Evolutionary conservation across 2,113 vertebrate genomes (phyloP), one percentile per base, ranked within the genome.

Genomic region (Oxyruncus cristatus): DNA sequence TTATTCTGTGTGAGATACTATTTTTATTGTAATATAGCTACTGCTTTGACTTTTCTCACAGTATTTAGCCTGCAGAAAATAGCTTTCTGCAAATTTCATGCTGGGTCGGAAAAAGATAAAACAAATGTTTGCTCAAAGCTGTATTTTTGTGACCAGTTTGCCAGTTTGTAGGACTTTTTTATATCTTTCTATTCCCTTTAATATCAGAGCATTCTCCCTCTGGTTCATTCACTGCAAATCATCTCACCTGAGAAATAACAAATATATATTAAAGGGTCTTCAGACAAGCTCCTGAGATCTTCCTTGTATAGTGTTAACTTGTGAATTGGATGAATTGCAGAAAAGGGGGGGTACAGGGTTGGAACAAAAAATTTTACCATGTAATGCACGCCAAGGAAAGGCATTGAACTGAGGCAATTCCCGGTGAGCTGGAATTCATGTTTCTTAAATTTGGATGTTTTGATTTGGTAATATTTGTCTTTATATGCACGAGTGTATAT

Each of bases 281-380:
- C 37, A 81, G 44, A 39, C 17, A 62, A 81, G 14, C 39, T 75
- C 23, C 44, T 42, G 66, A 68, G 18, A 24, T 91, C 30, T 84
- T 84, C 7, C 41, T 72, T 9, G 9, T 47, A 5, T 35, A 33
- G 0, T 61, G 24, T 35, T 77, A 30, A 28, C 35, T 77, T 81
- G 27, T 87, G 41, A 86, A 65, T 12, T 56, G 66, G 23, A 24
- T 75, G 33, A 77, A 55, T 70, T 28, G 16, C 37, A 15, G 16
- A 2, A 2, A 9, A n/a, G n/a, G n/a, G 11, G 8, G 13, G 14
- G 17, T 3, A 0, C 18, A 63, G 4, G 5, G 6, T 9, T n/a
- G 24, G 32, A 91, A 80, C 18, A 68, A 33, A 4, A 58, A 35
- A 61, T n/a, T 9, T 59, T 56, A 8, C 66, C 6, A 3, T n/a